These are phyloP conservation scores for Hypothenemus hampei DNA, from an alignment of 1,140 invertebrate genomes.

Conservation along the genomic window DNA sequence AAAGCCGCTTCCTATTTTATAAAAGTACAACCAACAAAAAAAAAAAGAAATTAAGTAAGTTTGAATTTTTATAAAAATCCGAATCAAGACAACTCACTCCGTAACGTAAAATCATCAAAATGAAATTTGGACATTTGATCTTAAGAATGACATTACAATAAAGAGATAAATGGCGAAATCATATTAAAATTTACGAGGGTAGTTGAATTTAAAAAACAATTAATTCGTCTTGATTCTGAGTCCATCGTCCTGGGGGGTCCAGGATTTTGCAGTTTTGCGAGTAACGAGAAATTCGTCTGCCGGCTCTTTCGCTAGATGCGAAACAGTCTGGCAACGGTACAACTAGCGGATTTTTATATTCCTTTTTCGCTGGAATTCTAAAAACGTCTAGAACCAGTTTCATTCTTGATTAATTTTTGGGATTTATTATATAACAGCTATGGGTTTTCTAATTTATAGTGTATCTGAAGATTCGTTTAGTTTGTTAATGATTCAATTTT, in stretches of 20 bases:
- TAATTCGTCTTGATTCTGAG: constrained; percentile 21
- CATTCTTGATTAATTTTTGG: constrained; percentile 40
- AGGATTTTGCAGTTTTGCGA: constrained; percentile 18
- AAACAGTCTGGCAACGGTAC: constrained; percentile 34
- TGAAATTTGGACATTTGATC: too few relatives aligned
- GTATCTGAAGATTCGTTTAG: too few relatives aligned
- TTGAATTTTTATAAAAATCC: constrained; percentile 4
- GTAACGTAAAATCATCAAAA: too few relatives aligned
- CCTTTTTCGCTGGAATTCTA: constrained; percentile 35
- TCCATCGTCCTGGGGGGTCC: constrained; percentile 11
- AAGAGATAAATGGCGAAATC: constrained; percentile 17
- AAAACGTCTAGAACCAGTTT: constrained; percentile 34
- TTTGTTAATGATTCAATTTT: background rate
- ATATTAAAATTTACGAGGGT: constrained; percentile 21
- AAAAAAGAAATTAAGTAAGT: background rate
- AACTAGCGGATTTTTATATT: constrained; percentile 33
- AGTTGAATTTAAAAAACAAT: constrained; percentile 22
- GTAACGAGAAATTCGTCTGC: constrained; percentile 20
- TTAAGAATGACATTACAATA: too few relatives aligned
- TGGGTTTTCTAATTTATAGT: too few relatives aligned
- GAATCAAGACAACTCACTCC: background rate
- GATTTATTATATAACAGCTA: constrained; percentile 38
- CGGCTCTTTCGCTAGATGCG: constrained; percentile 11
- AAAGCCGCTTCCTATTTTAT: constrained; percentile 5
- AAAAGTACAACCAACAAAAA: background rate